A percentile compares a stretch with the other conserved stretches of the same genome.
Evolutionary conservation across 2,797 vertebrate species (phyloP).

Genomic region (Numenius phaeopus): DNA sequence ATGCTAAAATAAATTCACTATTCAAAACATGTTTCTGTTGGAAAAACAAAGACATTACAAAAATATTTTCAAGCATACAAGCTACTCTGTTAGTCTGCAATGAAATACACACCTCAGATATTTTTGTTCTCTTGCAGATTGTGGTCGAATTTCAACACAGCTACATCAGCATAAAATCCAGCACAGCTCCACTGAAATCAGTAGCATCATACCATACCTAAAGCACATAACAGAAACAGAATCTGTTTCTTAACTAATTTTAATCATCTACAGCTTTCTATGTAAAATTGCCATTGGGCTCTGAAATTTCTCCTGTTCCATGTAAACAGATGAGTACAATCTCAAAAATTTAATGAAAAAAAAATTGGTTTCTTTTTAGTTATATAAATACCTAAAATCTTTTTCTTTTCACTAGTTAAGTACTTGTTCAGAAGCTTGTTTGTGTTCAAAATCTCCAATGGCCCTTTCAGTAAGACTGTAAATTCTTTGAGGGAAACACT

Average conservation of each 20-base stretch:
- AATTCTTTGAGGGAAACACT: conserved; percentile 4
- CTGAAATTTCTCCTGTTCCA: background rate
- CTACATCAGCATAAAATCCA: background rate
- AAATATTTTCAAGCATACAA: background rate
- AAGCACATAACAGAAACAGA: background rate
- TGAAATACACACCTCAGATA: background rate
- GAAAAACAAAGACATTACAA: background rate
- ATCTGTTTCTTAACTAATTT: background rate
- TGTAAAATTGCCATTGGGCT: background rate
- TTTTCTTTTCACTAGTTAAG: background rate
- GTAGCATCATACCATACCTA: background rate
- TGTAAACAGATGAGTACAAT: background rate
- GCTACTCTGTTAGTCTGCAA: background rate
- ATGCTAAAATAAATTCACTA: background rate
- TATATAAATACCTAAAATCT: background rate
- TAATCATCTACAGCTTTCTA: background rate
- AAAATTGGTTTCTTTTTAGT: background rate
- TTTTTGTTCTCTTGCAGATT: background rate
- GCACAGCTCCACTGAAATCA: background rate
- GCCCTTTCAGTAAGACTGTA: background rate
- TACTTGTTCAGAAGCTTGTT: conserved; percentile 26
- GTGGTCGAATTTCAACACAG: background rate
- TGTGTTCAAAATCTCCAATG: background rate
- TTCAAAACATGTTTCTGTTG: background rate
- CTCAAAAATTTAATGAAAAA: background rate